phyloP scores from a whole-genome alignment of 92 coral and sea anemone genomes.

The Siderastrea radians region DNA sequence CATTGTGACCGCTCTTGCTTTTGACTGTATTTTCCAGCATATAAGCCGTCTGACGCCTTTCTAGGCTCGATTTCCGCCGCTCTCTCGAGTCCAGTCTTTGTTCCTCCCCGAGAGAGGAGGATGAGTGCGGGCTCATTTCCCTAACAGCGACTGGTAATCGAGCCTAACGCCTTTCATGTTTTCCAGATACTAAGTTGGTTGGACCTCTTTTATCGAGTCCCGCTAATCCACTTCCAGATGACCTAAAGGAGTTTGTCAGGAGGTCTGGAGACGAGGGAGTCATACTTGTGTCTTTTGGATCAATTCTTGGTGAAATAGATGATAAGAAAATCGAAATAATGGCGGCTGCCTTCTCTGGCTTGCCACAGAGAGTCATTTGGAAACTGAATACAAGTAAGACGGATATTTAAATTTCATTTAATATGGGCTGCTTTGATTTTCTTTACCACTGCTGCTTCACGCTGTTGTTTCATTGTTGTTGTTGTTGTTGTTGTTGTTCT shows the following conservation, averaged over 20 bases:
- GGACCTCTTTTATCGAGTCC: constrained; percentile 48
- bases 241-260: constrained; percentile 37
- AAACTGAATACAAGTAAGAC: constrained; percentile 40
- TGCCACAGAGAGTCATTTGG: constrained; percentile 67
- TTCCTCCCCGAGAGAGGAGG: too few relatives aligned
- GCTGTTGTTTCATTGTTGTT: too few relatives aligned
- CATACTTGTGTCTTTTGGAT: constrained; percentile 60
- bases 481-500: too few relatives aligned
- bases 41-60: background rate
- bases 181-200: constrained; percentile 40
- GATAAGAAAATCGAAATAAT: constrained; percentile 38
- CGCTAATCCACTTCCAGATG: constrained; percentile 55
- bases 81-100: too few relatives aligned
- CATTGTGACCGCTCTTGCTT: too few relatives aligned
- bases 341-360: constrained; percentile 58
- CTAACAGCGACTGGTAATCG: too few relatives aligned
- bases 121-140: too few relatives aligned
- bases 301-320: constrained; percentile 43
- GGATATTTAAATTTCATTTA: background rate
- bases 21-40: too few relatives aligned
- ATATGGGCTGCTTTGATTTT: too few relatives aligned
- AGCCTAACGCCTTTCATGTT: background rate
- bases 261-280: constrained; percentile 58
- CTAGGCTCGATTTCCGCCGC: too few relatives aligned
- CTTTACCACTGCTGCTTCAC: too few relatives aligned